Percentiles rank a stretch among this genome's conserved stretches.
Evolutionary conservation across 2,113 vertebrate species (phyloP).

Genomic region (crab-eating macaque (Macaca fascicularis)): T2T-MFA8v1.1 NC_088394.1:7568501-7569000

Average conservation of each 20-base stretch:
- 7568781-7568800: background rate
- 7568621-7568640: background rate
- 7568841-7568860: background rate
- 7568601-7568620: background rate
- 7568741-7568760: background rate
- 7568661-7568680: background rate
- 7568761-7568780: background rate
- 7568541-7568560: background rate
- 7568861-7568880: background rate
- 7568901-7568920: background rate
- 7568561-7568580: background rate
- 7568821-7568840: background rate
- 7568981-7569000: background rate
- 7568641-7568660: background rate
- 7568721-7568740: background rate
- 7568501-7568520: background rate
- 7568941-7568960: background rate
- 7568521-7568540: background rate
- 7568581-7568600: background rate
- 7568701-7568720: background rate
- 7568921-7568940: background rate
- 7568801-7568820: background rate
- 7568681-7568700: background rate
- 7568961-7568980: background rate
- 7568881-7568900: background rate